Evolutionary conservation across 2,797 vertebrate genomes (phyloP), one percentile per base, ranked within the genome.

Genomic region (Schizopygopsis malacanthus): DNA sequence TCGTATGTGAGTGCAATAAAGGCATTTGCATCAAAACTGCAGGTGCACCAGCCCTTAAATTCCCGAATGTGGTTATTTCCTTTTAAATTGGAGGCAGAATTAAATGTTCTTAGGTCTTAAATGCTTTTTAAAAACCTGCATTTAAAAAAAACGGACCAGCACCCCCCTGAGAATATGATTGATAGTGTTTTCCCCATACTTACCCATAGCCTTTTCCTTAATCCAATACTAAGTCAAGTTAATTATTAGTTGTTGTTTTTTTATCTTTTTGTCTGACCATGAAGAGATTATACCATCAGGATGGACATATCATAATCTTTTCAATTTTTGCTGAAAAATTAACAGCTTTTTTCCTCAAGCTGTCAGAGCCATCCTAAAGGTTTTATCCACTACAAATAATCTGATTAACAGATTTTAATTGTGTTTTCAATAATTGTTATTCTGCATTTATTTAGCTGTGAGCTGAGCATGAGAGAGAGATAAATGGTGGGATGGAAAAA

Each of bases 401-500:
- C 91, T 90, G 92, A 94, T 94, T 93, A 94, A 92, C 90, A 90
- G 89, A 89, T 94, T 94, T 92, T 94, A 93, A 94, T 94, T 94
- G 93, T 93, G 92, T 93, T 94, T 94, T 91, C 91, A 90, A 93
- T 95, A 92, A 94, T 93, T 93, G 92, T 93, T 93, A 94, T 93
- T 93, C 90, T 90, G 90, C 88, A 91, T 91, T 89, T 92, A 89
- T 83, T 90, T 83, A 85, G 86, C 90, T 90, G 82, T 82, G 82
- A 87, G 82, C 81, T 80, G 75, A 67, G 83, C 81, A 65, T 84
- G 77, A 63, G 77, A 33, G 83, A 50, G 81, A 85, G 56, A 54
- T 75, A 37, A 84, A 76, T 45, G 39, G 67, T 70, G 45, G 73
- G 87, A 84, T 45, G 75, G 86, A 81, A 81, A 52, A 81, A 81